A percentile compares a stretch with the other conserved stretches of the same genome.
phyloP scores from a whole-genome alignment of 1,140 invertebrate species.

The Hypsibius dujardini region DNA sequence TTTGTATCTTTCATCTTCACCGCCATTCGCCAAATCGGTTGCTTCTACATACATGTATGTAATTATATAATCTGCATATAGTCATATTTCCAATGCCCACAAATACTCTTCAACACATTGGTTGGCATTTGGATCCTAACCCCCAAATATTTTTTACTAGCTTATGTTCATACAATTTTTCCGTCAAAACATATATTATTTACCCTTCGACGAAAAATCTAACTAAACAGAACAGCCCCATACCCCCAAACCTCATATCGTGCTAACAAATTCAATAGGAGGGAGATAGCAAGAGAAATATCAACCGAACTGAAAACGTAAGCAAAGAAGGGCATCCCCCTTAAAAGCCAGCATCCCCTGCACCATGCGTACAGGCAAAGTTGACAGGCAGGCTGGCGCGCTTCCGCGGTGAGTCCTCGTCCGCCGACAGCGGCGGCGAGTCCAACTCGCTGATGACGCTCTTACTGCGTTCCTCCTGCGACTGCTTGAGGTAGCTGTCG shows the following conservation, averaged over 20 bases:
- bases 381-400: not conserved
- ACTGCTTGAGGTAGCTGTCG: constrained; percentile 26
- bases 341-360: not conserved
- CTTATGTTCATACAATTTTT: too few relatives aligned
- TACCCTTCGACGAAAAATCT: not conserved
- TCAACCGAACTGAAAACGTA: not conserved
- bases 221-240: not conserved
- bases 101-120: too few relatives aligned
- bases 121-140: too few relatives aligned
- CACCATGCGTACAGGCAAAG: constrained; percentile 3
- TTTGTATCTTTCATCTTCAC: too few relatives aligned
- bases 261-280: not conserved
- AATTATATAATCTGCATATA: too few relatives aligned
- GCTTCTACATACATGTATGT: too few relatives aligned
- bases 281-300: not conserved
- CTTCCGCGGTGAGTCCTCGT: not conserved
- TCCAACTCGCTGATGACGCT: not conserved
- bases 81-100: too few relatives aligned
- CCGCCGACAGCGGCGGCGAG: not conserved
- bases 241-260: not conserved
- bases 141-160: too few relatives aligned
- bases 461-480: not conserved
- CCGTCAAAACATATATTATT: not conserved
- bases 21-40: too few relatives aligned
- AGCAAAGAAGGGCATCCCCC: not conserved